These are phyloP conservation scores for Adoxophyes honmai DNA, from an alignment of 1,140 invertebrate genomes.

Conservation along the genomic window DNA sequence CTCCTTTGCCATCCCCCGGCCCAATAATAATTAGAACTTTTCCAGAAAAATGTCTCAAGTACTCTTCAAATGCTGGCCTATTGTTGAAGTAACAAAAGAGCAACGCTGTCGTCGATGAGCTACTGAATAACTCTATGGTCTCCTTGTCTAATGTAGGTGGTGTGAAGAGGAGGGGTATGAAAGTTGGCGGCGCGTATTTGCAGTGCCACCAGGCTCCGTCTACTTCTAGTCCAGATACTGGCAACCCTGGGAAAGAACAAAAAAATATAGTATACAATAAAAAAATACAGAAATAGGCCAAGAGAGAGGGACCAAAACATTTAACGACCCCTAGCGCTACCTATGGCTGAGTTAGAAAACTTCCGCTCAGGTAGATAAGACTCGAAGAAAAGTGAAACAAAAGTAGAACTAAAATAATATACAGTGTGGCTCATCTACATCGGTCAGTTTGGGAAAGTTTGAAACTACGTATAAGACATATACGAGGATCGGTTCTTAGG, in stretches of 20 bases:
- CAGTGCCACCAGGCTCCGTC: conserved; percentile 73
- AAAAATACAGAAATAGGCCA: background rate
- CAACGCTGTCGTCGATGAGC: conserved; percentile 75
- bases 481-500: no score
- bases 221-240: conserved; percentile 65
- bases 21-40: conserved; percentile 83
- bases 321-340: no score
- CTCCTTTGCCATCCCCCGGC: conserved; percentile 78
- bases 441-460: no score
- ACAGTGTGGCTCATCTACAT: no score
- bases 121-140: conserved; percentile 36
- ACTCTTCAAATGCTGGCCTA: conserved; percentile 80
- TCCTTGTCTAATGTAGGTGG: conserved; percentile 47
- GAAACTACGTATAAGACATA: no score
- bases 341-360: no score
- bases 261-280: background rate
- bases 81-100: conserved; percentile 89
- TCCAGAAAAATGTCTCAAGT: conserved; percentile 80
- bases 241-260: conserved; percentile 45
- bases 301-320: background rate
- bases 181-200: conserved; percentile 70
- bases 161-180: conserved; percentile 64
- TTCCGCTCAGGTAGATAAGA: no score
- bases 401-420: no score
- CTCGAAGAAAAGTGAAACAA: no score